Evolutionary conservation across 2,797 vertebrate genomes (phyloP).

Genomic region (Phoebastria nigripes): DNA sequence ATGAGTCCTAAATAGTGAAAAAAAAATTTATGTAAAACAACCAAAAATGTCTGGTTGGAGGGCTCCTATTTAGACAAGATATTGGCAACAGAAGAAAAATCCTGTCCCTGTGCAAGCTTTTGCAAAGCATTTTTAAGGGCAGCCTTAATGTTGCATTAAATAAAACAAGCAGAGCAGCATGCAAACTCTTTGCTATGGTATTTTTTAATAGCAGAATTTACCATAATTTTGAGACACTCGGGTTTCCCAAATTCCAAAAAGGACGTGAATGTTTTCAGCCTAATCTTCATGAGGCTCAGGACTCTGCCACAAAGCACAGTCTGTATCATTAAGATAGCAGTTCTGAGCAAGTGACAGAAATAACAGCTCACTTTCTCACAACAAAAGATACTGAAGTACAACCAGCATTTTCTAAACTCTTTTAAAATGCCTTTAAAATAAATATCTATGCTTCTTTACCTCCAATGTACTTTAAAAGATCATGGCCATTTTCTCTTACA

Average conservation of each 20-base stretch:
- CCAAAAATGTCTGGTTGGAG: neutral
- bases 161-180: neutral
- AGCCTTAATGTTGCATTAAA: neutral
- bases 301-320: neutral
- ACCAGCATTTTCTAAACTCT: neutral
- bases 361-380: neutral
- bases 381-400: neutral
- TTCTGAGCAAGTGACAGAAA: neutral
- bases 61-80: neutral
- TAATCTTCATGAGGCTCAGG: neutral
- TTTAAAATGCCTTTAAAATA: neutral
- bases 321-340: neutral
- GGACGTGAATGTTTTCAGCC: neutral
- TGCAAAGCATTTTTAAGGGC: neutral
- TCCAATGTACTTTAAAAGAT: neutral
- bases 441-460: neutral
- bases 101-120: neutral
- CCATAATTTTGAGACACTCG: neutral
- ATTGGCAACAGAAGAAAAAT: neutral
- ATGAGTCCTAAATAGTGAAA: neutral
- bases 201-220: neutral
- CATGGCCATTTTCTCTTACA: neutral
- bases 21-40: neutral
- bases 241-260: neutral
- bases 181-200: neutral